Evolutionary conservation across 2,888 invertebrate species (phyloP).

Genomic region (Clostera curtula): DNA sequence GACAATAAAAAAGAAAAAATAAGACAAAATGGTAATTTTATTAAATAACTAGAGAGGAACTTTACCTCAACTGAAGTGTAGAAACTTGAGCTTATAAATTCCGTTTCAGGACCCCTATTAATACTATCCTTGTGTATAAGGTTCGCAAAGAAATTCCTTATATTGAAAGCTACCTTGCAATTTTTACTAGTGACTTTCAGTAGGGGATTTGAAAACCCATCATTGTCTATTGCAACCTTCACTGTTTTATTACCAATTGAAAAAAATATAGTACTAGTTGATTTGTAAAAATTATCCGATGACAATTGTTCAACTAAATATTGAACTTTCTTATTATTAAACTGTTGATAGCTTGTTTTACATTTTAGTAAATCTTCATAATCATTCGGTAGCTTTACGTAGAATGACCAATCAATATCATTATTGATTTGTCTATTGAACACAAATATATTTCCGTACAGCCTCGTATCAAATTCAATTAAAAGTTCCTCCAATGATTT

Average conservation of each 20-base stretch:
- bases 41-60: constrained; percentile 7
- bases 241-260: constrained; percentile 33
- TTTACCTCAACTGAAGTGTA: constrained; percentile 48
- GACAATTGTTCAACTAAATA: constrained; percentile 30
- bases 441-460: constrained; percentile 33
- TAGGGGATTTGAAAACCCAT: constrained; percentile 36
- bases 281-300: constrained; percentile 39
- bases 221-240: constrained; percentile 33
- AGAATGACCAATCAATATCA: constrained; percentile 27
- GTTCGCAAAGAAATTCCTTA: constrained; percentile 45
- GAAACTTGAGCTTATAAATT: constrained; percentile 33
- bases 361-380: constrained; percentile 32
- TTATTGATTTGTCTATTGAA: constrained; percentile 23
- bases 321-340: constrained; percentile 26
- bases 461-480: constrained; percentile 19
- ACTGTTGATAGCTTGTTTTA: constrained; percentile 17
- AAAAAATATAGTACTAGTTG: constrained; percentile 29
- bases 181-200: constrained; percentile 38
- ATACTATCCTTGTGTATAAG: constrained; percentile 33
- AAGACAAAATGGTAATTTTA: neutral
- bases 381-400: constrained; percentile 39
- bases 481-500: constrained; percentile 31
- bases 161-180: constrained; percentile 29
- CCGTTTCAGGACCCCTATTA: constrained; percentile 17
- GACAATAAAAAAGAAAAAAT: constrained; percentile 3